phyloP scores from a whole-genome alignment of 2,888 invertebrate species.

The Raillietiella orientalis region DNA sequence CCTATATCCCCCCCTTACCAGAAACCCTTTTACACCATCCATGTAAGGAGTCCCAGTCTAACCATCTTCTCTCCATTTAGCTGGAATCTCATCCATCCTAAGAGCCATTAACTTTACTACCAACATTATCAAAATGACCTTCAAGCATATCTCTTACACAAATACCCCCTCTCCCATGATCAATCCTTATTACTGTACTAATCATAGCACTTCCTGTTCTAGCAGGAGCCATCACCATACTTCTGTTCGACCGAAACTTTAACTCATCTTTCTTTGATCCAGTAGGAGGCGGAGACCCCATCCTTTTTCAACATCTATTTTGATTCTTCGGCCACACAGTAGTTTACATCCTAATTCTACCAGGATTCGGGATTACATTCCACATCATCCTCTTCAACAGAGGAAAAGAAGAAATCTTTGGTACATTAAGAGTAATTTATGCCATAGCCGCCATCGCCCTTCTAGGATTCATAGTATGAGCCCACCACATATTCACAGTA shows the following conservation, averaged over 20 bases:
- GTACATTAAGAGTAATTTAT: conserved; percentile 38
- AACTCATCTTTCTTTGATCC: conserved; percentile 53
- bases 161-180: conserved; percentile 36
- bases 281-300: conserved; percentile 40
- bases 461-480: conserved; percentile 51
- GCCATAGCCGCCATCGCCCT: conserved; percentile 51
- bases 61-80: conserved; percentile 28
- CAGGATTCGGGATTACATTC: conserved; percentile 47
- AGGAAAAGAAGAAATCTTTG: conserved; percentile 38
- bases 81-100: conserved; percentile 35
- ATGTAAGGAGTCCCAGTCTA: too few relatives aligned
- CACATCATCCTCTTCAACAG: conserved; percentile 40
- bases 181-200: conserved; percentile 30
- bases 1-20: conserved; percentile 32
- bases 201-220: conserved; percentile 34
- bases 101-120: conserved; percentile 47
- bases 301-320: conserved; percentile 49
- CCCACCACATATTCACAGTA: conserved; percentile 53
- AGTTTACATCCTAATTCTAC: conserved; percentile 56
- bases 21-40: conserved; percentile 10
- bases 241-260: conserved; percentile 41
- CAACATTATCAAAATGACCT: conserved; percentile 32
- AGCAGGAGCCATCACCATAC: conserved; percentile 44
- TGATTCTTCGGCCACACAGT: conserved; percentile 65
- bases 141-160: conserved; percentile 23